These are phyloP conservation scores for Decapterus maruadsi DNA, from an alignment of 2,797 vertebrate species.

Conservation along the genomic window DNA sequence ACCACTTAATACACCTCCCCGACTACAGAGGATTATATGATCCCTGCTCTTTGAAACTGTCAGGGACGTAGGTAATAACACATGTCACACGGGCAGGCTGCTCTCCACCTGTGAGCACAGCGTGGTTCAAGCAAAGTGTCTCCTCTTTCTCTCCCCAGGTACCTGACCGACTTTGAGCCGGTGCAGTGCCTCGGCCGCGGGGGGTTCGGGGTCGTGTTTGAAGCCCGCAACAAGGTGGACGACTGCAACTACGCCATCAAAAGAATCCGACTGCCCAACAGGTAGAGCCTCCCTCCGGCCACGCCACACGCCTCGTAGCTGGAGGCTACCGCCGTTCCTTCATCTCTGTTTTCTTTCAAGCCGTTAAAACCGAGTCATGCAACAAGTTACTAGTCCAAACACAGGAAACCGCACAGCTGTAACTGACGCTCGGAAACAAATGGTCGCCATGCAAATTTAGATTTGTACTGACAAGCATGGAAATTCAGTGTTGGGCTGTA, in stretches of 20 bases:
- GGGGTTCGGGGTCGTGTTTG: slow-evolving; percentile 98
- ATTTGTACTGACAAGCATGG: slow-evolving; percentile 34
- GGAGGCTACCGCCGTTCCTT: slow-evolving; percentile 35
- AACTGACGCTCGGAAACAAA: slow-evolving; percentile 27
- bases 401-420: not conserved
- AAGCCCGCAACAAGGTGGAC: slow-evolving; percentile 98
- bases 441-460: slow-evolving; percentile 9
- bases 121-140: slow-evolving; percentile 12
- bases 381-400: slow-evolving; percentile 1
- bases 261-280: slow-evolving; percentile 97
- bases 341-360: slow-evolving; percentile 28
- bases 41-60: not conserved
- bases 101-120: not conserved
- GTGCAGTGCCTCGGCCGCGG: slow-evolving; percentile 97
- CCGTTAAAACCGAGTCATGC: slow-evolving; percentile 26
- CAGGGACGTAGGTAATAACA: not conserved
- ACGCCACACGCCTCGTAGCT: slow-evolving; percentile 17
- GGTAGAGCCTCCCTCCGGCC: slow-evolving; percentile 78
- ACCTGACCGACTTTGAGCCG: slow-evolving; percentile 97
- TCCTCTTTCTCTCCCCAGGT: slow-evolving; percentile 80
- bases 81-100: not conserved
- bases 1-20: not conserved
- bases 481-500: slow-evolving; percentile 20
- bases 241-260: slow-evolving; percentile 99
- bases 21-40: not conserved